Base-by-base conservation (phyloP, 2,797 vertebrate species). In the Rhynchotus rufescens region DNA sequence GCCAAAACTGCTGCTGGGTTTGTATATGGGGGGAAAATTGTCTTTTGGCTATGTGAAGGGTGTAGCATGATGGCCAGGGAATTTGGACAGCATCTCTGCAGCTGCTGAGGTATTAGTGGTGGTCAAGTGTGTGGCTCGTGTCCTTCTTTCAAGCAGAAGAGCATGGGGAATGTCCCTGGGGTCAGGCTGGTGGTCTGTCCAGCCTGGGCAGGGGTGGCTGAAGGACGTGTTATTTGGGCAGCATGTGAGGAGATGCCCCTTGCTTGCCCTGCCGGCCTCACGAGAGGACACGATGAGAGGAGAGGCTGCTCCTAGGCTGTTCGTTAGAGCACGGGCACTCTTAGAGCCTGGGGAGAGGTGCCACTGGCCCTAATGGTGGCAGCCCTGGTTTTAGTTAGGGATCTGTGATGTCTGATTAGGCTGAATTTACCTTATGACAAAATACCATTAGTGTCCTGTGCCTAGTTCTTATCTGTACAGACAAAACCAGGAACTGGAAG, bases 181-280 rank as follows among this genome's bases (percentile, higher is more conserved):
- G 49, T 52, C 13, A 15, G 30, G 10, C 30, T 19, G 30, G 17
- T 52, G 49, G 49, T 52, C 38, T 61, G 20, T 56, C 28, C 12
- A 38, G 54, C 22, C 26, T 22, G 22, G 59, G 44, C 2, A 12
- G 22, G 40, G 32, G 20, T 16, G 30, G 14, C 1, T 10, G 40
- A 23, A 13, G 64, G 52, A 40, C 14, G 12, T 65, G 34, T 16
- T 30, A 1, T 56, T 4, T 51, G 45, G 42, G 64, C 5, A 36
- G 25, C 19, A 25, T 15, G 2, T 3, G 21, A 2, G 2, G 57
- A 75, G n/a, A 14, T 17, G 9, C 7, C 0, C 0, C 32, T 26
- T 16, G 44, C 61, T 67, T 64, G 56, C 49, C 22, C 54, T 56
- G 10, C n/a, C 28, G 67, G 56, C 45, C 28, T 17, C 0, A 1